A percentile compares a stretch with the other conserved stretches of the same genome.
These are phyloP conservation scores for Hydropsyche tenuis DNA, from an alignment of 1,140 invertebrate species.

Conservation along the genomic window DNA sequence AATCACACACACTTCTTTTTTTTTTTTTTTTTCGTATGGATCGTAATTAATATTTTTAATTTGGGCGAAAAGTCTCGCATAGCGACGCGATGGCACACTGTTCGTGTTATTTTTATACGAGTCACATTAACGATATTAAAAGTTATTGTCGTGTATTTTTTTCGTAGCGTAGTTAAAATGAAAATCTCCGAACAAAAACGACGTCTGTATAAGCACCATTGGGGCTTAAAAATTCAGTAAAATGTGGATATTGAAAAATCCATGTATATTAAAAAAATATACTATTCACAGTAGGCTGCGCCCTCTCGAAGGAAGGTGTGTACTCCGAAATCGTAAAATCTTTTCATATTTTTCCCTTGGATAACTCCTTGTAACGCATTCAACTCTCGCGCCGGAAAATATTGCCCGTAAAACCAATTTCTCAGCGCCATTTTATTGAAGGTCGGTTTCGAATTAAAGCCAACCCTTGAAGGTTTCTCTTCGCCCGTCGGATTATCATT, in stretches of 20 bases:
- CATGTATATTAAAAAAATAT: neutral
- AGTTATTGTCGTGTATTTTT: too few species aligned
- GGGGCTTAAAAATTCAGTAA: too few species aligned
- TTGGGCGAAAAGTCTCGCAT: neutral
- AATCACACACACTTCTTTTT: neutral
- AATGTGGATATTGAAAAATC: too few species aligned
- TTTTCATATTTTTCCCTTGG: slow-evolving; percentile 20
- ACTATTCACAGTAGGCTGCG: slow-evolving; percentile 1
- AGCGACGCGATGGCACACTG: neutral
- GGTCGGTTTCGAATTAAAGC: slow-evolving; percentile 26
- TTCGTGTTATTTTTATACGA: neutral
- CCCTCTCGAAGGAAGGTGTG: neutral
- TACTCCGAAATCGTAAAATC: slow-evolving; percentile 21
- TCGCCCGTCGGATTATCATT: slow-evolving; percentile 8
- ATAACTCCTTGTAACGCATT: slow-evolving; percentile 21
- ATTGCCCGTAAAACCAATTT: slow-evolving; percentile 26
- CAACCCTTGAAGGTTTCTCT: neutral
- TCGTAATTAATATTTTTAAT: slow-evolving; percentile 13
- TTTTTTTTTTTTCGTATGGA: neutral
- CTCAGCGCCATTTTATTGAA: slow-evolving; percentile 24
- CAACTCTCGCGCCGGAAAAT: slow-evolving; percentile 16
- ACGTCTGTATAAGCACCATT: too few species aligned
- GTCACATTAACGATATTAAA: neutral
- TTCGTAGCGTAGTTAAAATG: too few species aligned
- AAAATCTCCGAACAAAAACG: too few species aligned